These are phyloP conservation scores for Sylvia atricapilla DNA, from an alignment of 2,113 vertebrate genomes.

Conservation along the genomic window DNA sequence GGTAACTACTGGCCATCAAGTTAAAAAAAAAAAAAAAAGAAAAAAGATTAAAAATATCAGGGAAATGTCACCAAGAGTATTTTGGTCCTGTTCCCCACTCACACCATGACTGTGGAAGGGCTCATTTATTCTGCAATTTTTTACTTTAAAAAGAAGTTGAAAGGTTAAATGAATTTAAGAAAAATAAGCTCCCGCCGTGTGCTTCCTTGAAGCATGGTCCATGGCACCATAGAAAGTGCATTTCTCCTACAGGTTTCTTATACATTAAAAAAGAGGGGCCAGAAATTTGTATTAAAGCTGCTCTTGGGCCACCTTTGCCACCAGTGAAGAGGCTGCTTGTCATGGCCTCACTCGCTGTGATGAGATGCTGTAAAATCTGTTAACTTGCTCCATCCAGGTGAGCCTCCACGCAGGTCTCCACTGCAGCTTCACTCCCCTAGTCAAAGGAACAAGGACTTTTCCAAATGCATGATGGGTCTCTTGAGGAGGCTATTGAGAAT, in stretches of 20 bases:
- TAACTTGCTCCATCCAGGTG: not conserved
- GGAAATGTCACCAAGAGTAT: not conserved
- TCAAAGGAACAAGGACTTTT: not conserved
- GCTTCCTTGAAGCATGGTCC: not conserved
- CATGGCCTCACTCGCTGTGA: not conserved
- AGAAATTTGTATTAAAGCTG: not conserved
- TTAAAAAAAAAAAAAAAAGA: not conserved
- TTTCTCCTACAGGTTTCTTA: not conserved
- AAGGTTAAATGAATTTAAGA: not conserved
- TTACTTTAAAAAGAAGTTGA: not conserved
- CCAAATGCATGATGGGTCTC: not conserved
- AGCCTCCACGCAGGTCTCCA: not conserved
- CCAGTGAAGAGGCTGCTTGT: not conserved
- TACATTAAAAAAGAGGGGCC: not conserved
- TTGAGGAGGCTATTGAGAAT: not conserved
- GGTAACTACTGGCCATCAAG: slow-evolving; percentile 44
- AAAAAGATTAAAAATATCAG: not conserved
- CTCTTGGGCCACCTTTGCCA: not conserved
- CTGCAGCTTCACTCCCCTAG: not conserved
- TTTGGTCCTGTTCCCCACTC: not conserved
- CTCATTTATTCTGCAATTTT: not conserved
- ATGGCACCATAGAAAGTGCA: not conserved
- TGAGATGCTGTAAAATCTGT: not conserved
- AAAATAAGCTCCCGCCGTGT: not conserved
- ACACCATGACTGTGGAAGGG: accelerated